Percentiles rank a stretch among this genome's conserved stretches.
phyloP scores from a whole-genome alignment of 2,888 invertebrate genomes.

The Monoplex corrugatus region DNA sequence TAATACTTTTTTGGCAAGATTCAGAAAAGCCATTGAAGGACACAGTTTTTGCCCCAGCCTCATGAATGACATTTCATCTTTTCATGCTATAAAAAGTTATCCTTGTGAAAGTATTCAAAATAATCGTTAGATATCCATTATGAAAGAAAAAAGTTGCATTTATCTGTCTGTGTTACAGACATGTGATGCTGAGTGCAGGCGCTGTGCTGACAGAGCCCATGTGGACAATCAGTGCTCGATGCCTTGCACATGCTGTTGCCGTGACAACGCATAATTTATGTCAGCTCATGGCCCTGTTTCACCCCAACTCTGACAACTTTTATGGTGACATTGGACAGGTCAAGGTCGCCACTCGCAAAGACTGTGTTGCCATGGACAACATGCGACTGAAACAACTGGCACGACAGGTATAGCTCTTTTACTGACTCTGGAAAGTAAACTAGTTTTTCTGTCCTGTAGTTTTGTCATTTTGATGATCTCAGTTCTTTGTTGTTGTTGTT shows the following conservation, averaged over 20 bases:
- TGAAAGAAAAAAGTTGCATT: no score
- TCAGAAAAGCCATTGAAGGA: no score
- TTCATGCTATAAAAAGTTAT: no score
- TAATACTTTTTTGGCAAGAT: no score
- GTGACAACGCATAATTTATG: conserved; percentile 91
- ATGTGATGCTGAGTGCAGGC: conserved; percentile 88
- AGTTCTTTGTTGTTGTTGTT: no score
- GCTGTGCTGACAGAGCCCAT: conserved; percentile 89
- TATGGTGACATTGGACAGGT: conserved; percentile 93
- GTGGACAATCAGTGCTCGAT: conserved; percentile 93
- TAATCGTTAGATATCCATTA: no score
- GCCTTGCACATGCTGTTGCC: conserved; percentile 91
- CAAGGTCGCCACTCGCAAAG: conserved; percentile 94
- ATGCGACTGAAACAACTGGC: conserved; percentile 93
- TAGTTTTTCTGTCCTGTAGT: background rate
- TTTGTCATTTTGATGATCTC: no score
- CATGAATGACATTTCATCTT: no score
- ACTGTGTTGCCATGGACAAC: conserved; percentile 92
- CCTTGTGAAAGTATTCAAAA: no score
- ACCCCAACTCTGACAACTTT: conserved; percentile 95
- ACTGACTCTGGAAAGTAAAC: background rate
- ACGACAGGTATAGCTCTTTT: conserved; percentile 88
- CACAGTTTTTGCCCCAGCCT: no score
- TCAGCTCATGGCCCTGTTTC: conserved; percentile 94
- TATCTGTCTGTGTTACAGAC: conserved; percentile 69